Evolutionary conservation across 2,797 vertebrate genomes (phyloP).

Genomic region (Chelidonichthys spinosus): DNA sequence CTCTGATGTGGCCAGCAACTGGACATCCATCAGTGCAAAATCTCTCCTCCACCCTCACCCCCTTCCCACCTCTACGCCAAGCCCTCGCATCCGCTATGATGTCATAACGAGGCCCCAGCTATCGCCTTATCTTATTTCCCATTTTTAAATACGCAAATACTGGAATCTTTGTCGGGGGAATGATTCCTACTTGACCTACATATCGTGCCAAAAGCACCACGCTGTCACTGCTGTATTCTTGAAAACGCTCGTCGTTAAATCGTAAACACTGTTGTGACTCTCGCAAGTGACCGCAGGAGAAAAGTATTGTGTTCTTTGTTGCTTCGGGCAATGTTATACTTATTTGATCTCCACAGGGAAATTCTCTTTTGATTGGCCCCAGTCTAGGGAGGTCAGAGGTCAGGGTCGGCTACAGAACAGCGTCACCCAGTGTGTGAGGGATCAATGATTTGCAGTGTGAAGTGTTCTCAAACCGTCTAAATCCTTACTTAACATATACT

Average conservation of each 20-base stretch:
- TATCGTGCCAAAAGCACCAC: constrained; percentile 15
- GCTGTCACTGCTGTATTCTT: constrained; percentile 34
- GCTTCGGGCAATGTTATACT: constrained; percentile 37
- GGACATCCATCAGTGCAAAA: constrained; percentile 68
- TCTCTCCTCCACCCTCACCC: constrained; percentile 16
- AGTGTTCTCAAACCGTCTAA: neutral
- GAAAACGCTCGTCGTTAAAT: constrained; percentile 21
- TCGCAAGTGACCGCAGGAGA: constrained; percentile 24
- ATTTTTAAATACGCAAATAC: constrained; percentile 48
- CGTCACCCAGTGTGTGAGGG: constrained; percentile 1
- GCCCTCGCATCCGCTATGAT: constrained; percentile 51
- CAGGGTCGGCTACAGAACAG: constrained; percentile 27
- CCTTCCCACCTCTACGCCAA: constrained; percentile 45
- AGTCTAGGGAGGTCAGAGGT: constrained; percentile 34
- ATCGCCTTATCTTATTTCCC: constrained; percentile 1
- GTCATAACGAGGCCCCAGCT: constrained; percentile 26
- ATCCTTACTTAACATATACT: neutral
- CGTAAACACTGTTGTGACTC: constrained; percentile 36
- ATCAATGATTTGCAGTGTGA: constrained; percentile 16
- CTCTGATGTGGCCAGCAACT: constrained; percentile 77
- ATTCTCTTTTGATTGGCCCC: constrained; percentile 21
- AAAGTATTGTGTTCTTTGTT: constrained; percentile 49
- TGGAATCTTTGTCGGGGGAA: constrained; percentile 16
- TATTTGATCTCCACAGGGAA: constrained; percentile 25
- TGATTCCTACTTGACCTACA: constrained; percentile 46